These are phyloP conservation scores for Trachurus trachurus DNA, from an alignment of 2,797 vertebrate genomes.

Conservation along the genomic window DNA sequence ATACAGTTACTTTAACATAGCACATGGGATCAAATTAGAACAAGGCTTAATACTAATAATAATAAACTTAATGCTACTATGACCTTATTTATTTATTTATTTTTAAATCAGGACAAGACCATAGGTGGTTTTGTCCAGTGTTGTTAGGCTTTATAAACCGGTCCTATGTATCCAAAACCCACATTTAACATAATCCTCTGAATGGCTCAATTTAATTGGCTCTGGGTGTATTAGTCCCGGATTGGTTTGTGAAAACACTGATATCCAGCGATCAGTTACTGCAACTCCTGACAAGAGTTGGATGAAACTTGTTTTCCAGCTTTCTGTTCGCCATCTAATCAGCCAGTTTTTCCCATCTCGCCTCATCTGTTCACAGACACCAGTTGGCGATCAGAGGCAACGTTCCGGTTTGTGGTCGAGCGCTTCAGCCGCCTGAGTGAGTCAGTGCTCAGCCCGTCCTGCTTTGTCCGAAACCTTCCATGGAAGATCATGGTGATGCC, in stretches of 20 bases:
- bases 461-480: conserved; percentile 98
- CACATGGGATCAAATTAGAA: no score
- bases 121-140: no score
- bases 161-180: no score
- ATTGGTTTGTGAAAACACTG: not conserved
- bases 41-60: no score
- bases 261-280: not conserved
- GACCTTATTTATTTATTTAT: no score
- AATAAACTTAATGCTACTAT: no score
- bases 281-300: not conserved
- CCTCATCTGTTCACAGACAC: conserved; percentile 87
- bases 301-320: not conserved
- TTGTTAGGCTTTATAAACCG: no score
- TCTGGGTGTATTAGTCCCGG: not conserved
- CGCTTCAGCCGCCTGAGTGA: conserved; percentile 98
- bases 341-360: not conserved
- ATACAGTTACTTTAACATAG: no score
- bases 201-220: not conserved
- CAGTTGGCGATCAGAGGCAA: conserved; percentile 98
- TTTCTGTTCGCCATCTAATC: not conserved
- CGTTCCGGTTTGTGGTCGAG: conserved; percentile 98
- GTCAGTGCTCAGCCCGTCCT: conserved; percentile 99
- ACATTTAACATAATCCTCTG: not conserved
- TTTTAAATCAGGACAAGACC: no score
- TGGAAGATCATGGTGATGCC: conserved; percentile 99